Conservation (phyloP, 2,113 vertebrate species). For the Myocastor coypus region DNA sequence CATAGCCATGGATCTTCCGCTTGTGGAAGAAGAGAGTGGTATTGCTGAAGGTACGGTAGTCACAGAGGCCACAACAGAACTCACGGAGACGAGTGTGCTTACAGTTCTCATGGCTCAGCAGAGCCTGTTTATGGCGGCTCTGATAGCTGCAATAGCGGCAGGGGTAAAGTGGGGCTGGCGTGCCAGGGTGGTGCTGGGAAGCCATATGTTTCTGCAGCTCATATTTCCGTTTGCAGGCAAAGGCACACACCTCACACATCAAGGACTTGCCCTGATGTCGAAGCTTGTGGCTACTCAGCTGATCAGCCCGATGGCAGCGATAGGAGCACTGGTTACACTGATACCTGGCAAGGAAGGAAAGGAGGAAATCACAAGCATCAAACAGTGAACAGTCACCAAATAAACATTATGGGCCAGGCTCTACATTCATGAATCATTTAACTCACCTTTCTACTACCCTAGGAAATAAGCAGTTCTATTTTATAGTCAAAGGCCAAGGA, state of each 20-base stretch:
- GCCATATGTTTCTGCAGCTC: constrained; percentile 97
- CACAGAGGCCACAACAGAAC: constrained; percentile 94
- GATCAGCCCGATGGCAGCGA: constrained; percentile 96
- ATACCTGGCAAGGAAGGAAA: constrained; percentile 87
- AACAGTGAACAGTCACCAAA: neutral
- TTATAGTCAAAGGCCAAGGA: neutral
- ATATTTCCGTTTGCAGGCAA: constrained; percentile 96
- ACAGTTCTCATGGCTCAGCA: constrained; percentile 97
- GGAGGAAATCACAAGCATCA: neutral
- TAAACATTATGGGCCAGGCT: neutral
- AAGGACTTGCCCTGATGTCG: constrained; percentile 96
- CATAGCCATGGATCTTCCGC: constrained; percentile 94
- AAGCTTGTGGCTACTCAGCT: constrained; percentile 98
- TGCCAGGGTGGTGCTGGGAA: constrained; percentile 88
- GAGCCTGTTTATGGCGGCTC: constrained; percentile 94
- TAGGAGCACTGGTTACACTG: constrained; percentile 96
- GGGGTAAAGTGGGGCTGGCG: constrained; percentile 87
- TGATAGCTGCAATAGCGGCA: constrained; percentile 96
- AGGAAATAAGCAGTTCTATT: neutral
- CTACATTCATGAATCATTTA: neutral
- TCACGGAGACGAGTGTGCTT: constrained; percentile 95
- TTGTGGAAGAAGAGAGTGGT: constrained; percentile 98
- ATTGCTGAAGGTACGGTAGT: constrained; percentile 95
- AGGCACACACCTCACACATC: constrained; percentile 97
- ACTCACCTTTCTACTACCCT: neutral